These are phyloP conservation scores for Sphaeramia orbicularis DNA, from an alignment of 2,797 vertebrate species.

Conservation along the genomic window DNA sequence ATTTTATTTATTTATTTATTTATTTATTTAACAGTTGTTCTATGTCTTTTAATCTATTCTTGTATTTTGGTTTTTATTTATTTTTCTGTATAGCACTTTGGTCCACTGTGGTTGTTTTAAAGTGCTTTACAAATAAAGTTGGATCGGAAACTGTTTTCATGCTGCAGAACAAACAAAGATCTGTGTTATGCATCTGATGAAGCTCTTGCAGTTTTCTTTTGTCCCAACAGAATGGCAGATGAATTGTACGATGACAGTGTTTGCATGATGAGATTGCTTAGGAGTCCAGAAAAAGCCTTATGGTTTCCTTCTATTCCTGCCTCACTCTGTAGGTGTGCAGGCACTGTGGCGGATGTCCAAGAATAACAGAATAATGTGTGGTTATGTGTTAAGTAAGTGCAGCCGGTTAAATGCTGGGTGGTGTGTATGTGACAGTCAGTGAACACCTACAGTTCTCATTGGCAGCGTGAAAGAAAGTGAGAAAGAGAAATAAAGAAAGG, in stretches of 20 bases:
- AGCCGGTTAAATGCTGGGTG: constrained; percentile 43
- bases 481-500: constrained; percentile 18
- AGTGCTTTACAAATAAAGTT: too few relatives aligned
- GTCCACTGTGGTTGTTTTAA: too few relatives aligned
- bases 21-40: too few relatives aligned
- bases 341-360: constrained; percentile 59
- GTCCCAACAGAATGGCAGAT: constrained; percentile 12
- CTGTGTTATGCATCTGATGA: neutral
- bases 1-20: too few relatives aligned
- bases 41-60: too few relatives aligned
- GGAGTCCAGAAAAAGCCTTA: constrained; percentile 31
- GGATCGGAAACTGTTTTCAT: too few relatives aligned
- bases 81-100: too few relatives aligned
- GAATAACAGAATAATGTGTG: constrained; percentile 30
- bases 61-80: too few relatives aligned
- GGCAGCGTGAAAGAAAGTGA: constrained; percentile 53
- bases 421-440: constrained; percentile 49
- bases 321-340: constrained; percentile 54
- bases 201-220: constrained; percentile 8
- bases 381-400: constrained; percentile 17
- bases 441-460: constrained; percentile 70
- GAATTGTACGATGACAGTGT: constrained; percentile 17
- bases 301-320: constrained; percentile 48
- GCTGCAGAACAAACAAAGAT: neutral
- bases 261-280: constrained; percentile 21